Evolutionary conservation across 1,140 invertebrate species (phyloP), one percentile per base, ranked within the genome.

Genomic region (Drosophila malerkotliana): DNA sequence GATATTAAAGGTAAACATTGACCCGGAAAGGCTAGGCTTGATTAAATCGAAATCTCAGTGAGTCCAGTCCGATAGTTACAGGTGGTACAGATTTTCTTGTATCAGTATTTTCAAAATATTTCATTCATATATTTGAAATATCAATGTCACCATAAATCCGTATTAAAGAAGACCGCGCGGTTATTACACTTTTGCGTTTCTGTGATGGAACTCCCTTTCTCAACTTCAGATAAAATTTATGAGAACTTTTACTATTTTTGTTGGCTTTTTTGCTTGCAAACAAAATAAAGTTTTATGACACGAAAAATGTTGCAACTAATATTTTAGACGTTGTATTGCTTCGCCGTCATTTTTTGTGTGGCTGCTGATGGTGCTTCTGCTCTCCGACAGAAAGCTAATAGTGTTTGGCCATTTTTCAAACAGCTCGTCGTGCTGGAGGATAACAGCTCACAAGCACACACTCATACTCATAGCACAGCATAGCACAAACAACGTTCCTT

Each of bases 321-420:
- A 88, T 88, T 88, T 88, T 77, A 77, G 79, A 53, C 55, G 56
- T 75, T 71, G 71, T 78, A 57, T 60, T 64, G 55, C 62, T 61
- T 12, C 44, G 44, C 15, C 18, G 44, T 47, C 44, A 55, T 59
- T 54, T 37, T 30, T 21, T 9, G 18, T 53, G 59, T 72, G 30
- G 48, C 53, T 44, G 49, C 21, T 60, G 69, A 28, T 72, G 49
- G 21, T 71, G 69, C 34, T 72, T 44, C 21, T 73, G 28, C 51
- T 73, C 52, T 56, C 51, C 56, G 47, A 72, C 63, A 76, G 66
- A 63, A 82, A 88, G 83, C 83, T 88, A 87, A 87, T 88, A 88
- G 83, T 83, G 84, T 83, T 88, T 88, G 84, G 72, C 64, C 83
- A 88, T 88, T 88, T 88, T 88, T 88, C 83, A 89, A 88, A 79